phyloP scores from a whole-genome alignment of 2,797 vertebrate species.

The Myiothlypis coronata region DNA sequence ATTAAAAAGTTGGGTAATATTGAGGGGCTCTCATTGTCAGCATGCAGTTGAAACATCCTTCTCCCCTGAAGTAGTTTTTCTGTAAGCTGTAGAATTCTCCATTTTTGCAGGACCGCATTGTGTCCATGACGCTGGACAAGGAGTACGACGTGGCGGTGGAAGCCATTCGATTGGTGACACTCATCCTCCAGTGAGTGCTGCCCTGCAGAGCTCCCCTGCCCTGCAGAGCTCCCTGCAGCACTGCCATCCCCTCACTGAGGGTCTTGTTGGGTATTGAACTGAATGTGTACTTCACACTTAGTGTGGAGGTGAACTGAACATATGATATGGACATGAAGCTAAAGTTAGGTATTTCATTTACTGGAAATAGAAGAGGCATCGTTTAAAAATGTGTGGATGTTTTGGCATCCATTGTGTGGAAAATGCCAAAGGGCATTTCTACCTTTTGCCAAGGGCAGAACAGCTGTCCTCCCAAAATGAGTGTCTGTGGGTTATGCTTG shows the following conservation, averaged over 20 bases:
- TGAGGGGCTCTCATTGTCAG: background rate
- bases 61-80: background rate
- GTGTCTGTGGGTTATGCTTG: background rate
- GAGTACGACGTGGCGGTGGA: slow-evolving; percentile 98
- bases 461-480: background rate
- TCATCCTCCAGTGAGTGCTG: slow-evolving; percentile 94
- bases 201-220: background rate
- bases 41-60: background rate
- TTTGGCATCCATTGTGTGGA: background rate
- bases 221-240: background rate
- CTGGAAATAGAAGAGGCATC: background rate
- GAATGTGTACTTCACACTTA: background rate
- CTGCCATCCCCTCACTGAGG: background rate
- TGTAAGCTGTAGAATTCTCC: background rate
- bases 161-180: slow-evolving; percentile 94
- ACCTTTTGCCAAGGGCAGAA: background rate
- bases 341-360: background rate
- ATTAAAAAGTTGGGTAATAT: fast-evolving
- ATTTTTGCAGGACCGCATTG: slow-evolving; percentile 88
- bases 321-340: background rate
- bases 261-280: background rate
- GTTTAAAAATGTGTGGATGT: background rate
- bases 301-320: background rate
- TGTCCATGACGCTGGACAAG: slow-evolving; percentile 98
- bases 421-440: background rate